Conservation (phyloP, 2,797 vertebrate genomes). For the Acanthurus tractus region DNA sequence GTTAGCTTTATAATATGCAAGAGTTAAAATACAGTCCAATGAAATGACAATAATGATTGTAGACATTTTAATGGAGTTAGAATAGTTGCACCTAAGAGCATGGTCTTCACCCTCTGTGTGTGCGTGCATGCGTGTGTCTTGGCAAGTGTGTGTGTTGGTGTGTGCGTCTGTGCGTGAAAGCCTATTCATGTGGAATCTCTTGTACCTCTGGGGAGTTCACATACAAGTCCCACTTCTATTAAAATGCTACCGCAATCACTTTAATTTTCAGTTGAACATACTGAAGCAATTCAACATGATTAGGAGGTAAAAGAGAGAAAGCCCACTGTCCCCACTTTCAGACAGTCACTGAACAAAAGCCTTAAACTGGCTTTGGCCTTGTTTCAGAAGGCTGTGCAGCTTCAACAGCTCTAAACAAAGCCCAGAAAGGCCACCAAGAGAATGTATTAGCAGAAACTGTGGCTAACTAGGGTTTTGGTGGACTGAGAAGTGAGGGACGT, state of each 20-base stretch:
- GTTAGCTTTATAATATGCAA: constrained; percentile 46
- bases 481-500: too few relatives aligned
- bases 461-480: too few relatives aligned
- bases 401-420: too few relatives aligned
- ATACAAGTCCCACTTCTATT: constrained; percentile 41
- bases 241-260: constrained; percentile 44
- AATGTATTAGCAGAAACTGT: too few relatives aligned
- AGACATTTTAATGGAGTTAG: constrained; percentile 57
- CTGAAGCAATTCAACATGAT: constrained; percentile 43
- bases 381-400: constrained; percentile 9
- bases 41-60: constrained; percentile 52
- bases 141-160: not conserved
- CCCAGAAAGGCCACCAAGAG: too few relatives aligned
- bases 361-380: not conserved
- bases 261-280: constrained; percentile 56
- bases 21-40: constrained; percentile 56
- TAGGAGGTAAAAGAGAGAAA: constrained; percentile 35
- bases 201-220: constrained; percentile 37
- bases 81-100: constrained; percentile 39
- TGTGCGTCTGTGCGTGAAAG: not conserved
- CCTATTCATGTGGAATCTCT: constrained; percentile 43
- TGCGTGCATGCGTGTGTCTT: constrained; percentile 4
- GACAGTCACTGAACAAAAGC: constrained; percentile 19
- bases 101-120: not conserved
- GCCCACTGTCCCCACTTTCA: constrained; percentile 20